These are phyloP conservation scores for Noctua comes DNA, from an alignment of 2,888 invertebrate species.

Conservation along the genomic window DNA sequence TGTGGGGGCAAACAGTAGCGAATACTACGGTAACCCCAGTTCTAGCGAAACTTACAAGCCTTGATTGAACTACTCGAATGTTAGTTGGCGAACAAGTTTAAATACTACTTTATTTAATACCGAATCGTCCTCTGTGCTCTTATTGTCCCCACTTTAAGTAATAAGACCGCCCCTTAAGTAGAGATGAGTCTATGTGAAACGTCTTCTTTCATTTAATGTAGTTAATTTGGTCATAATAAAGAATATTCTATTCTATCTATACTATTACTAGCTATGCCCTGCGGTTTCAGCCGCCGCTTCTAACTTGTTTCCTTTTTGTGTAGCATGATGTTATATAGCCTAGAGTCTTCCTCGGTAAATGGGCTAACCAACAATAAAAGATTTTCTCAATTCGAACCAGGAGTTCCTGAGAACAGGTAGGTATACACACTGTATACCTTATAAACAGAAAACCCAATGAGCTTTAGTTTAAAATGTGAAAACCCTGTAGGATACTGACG, in stretches of 20 bases:
- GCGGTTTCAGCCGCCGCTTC: too few relatives aligned
- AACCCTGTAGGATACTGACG: not conserved
- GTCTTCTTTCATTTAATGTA: not conserved
- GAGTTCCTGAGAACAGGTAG: too few relatives aligned
- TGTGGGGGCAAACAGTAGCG: not conserved
- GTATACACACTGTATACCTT: too few relatives aligned
- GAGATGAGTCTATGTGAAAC: not conserved
- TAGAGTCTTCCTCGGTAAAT: too few relatives aligned
- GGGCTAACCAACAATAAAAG: too few relatives aligned
- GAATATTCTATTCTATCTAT: too few relatives aligned
- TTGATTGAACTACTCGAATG: not conserved
- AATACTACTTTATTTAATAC: not conserved
- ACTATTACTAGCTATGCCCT: too few relatives aligned
- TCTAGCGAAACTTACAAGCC: not conserved
- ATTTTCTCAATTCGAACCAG: too few relatives aligned
- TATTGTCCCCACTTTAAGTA: too few relatives aligned
- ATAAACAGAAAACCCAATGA: not conserved
- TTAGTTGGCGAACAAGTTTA: not conserved
- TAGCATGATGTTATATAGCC: too few relatives aligned
- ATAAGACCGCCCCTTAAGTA: not conserved
- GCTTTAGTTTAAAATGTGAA: not conserved
- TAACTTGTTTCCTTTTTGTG: too few relatives aligned
- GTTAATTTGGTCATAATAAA: too few relatives aligned
- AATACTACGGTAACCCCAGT: not conserved
- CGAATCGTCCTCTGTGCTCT: not conserved